Evolutionary conservation across 2,797 vertebrate species (phyloP), one percentile per base, ranked within the genome.

Genomic region (Tympanoctomys barrerae): DNA sequence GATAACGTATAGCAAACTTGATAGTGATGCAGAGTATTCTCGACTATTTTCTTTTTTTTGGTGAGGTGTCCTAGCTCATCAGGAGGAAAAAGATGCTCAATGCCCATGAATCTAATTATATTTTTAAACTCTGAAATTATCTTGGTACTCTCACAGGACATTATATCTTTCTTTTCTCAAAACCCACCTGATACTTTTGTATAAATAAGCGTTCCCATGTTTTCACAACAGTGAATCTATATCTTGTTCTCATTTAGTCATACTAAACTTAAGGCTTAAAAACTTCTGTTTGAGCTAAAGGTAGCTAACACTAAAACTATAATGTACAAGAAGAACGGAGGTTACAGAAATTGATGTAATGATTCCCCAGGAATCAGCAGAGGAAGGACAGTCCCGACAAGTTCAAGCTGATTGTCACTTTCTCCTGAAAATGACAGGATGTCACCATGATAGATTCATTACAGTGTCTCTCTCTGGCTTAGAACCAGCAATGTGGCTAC

Each of bases 81-180:
- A 93, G 36, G 75, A 86, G 19, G 19, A 13, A 90, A 84, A n/a
- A 1, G 2, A 71, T 10, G 83, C 31, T 42, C 42, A 9, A 39
- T 66, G 24, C 59, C 28, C 49, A 0, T 62, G 54, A 87, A 89
- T 83, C n/a, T 46, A 88, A 83, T 79, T 83, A 22, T 64, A 91
- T 86, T 89, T 90, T 88, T 77, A 83, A 86, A 77, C 22, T 57
- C 57, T 77, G 24, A 92, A 75, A 71, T 9, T 78, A 16, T 68
- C 85, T 83, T 62, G 1, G 5, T 71, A 64, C 8, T 31, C 42
- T 75, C 59, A 82, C 22, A 84, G 87, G 33, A 31, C 6, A 90
- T n/a, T 19, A 36, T 2, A 62, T 78, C 75, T 91, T 89, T 54
- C 52, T 71, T 91, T 90, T 66, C 52, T 92, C 24, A 90, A 92